Conservation (phyloP, 2,113 vertebrate species). For the Ondatra zibethicus region DNA sequence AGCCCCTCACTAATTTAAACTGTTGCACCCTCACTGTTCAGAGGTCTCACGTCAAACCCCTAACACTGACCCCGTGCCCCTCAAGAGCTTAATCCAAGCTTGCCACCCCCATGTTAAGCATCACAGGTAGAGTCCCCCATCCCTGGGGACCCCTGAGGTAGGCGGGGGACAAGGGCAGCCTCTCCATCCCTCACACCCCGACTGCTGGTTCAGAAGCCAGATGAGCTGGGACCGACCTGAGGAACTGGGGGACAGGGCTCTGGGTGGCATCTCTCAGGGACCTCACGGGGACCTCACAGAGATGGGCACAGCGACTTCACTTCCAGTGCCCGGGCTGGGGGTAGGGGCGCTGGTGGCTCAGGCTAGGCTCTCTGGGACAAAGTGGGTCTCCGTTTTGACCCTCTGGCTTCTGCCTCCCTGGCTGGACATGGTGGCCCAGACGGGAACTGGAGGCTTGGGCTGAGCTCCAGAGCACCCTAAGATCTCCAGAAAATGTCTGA, state of each 20-base stretch:
- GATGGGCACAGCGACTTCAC: neutral
- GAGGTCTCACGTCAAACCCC: neutral
- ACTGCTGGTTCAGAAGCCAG: neutral
- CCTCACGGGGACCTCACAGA: neutral
- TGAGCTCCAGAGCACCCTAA: neutral
- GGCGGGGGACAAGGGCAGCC: too few relatives aligned
- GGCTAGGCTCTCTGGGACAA: neutral
- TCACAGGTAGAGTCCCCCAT: too few relatives aligned
- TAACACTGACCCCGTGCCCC: neutral
- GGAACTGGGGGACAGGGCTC: neutral
- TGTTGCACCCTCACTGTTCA: too few relatives aligned
- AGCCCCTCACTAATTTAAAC: neutral
- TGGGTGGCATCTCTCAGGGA: neutral
- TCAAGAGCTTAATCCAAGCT: neutral
- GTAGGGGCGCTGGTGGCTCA: neutral
- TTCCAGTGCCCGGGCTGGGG: too few relatives aligned
- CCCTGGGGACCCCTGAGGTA: neutral
- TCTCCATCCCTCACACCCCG: too few relatives aligned
- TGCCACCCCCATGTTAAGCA: neutral
- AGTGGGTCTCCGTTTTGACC: too few relatives aligned
- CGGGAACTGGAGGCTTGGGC: neutral
- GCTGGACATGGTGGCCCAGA: neutral
- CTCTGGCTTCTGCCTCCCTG: neutral
- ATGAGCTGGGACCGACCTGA: neutral
- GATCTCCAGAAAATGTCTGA: neutral